Evolutionary conservation across 2,113 vertebrate genomes (phyloP).

Genomic region (Antigone vipio): DNA sequence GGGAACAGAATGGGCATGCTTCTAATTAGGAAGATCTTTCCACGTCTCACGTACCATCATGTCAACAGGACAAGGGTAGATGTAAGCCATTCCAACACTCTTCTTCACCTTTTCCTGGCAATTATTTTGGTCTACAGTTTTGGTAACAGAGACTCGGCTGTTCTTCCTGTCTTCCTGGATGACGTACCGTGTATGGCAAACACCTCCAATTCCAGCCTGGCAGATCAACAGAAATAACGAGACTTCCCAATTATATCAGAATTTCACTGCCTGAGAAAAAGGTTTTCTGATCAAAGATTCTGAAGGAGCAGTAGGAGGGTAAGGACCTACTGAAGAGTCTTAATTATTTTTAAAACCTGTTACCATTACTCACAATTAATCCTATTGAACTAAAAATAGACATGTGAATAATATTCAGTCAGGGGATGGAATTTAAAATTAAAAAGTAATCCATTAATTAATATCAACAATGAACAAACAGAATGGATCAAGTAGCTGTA

Average conservation of each 20-base stretch:
- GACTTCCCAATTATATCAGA: neutral
- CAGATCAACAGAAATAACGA: neutral
- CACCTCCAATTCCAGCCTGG: conserved; percentile 82
- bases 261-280: neutral
- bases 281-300: neutral
- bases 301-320: neutral
- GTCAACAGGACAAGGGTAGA: conserved; percentile 65
- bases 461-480: neutral
- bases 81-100: conserved; percentile 75
- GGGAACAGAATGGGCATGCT: neutral
- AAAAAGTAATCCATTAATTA: neutral
- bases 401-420: neutral
- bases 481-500: neutral
- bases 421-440: neutral
- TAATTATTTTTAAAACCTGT: neutral
- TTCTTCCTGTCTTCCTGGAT: conserved; percentile 77
- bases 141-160: conserved; percentile 67
- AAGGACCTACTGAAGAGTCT: neutral
- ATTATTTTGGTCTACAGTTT: conserved; percentile 78
- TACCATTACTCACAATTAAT: neutral
- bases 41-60: conserved; percentile 40
- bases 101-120: conserved; percentile 79
- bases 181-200: conserved; percentile 82
- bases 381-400: neutral
- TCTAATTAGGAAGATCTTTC: neutral